A percentile compares a stretch with the other conserved stretches of the same genome.
Evolutionary conservation across 2,797 vertebrate species (phyloP).

Genomic region (Morus bassanus): DNA sequence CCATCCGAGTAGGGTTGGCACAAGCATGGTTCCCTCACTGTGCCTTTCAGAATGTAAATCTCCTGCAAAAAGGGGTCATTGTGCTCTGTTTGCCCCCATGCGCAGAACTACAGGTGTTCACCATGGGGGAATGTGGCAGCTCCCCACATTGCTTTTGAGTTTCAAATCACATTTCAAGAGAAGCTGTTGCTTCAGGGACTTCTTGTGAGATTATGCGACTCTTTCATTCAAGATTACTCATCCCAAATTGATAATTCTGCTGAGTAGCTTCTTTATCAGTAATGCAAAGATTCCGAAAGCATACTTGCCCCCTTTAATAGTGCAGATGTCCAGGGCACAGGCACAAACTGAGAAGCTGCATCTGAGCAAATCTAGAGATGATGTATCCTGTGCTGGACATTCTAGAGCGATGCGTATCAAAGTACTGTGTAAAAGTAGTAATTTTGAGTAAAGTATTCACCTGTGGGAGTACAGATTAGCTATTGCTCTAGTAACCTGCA

Average conservation of each 20-base stretch:
- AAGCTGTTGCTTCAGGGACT: not conserved
- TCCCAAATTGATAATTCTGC: not conserved
- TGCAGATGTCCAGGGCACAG: not conserved
- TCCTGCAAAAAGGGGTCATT: too few relatives aligned
- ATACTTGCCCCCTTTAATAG: not conserved
- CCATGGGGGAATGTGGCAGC: not conserved
- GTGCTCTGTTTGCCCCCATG: accelerated
- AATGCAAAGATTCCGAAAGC: not conserved
- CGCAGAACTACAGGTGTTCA: not conserved
- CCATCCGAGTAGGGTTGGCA: not conserved
- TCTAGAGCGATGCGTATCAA: not conserved
- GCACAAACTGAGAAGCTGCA: not conserved
- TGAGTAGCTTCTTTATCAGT: not conserved
- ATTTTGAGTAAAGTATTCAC: not conserved
- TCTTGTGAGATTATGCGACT: not conserved
- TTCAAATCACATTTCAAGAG: not conserved
- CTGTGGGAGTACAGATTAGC: not conserved
- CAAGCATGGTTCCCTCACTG: not conserved
- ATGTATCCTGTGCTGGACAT: not conserved
- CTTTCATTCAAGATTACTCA: not conserved
- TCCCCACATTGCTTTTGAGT: not conserved
- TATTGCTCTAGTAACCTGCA: not conserved
- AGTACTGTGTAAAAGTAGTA: not conserved
- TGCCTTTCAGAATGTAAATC: not conserved
- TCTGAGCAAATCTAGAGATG: not conserved